These are phyloP conservation scores for Melanotaenia maccullochi DNA, from an alignment of 2,797 vertebrate genomes.

Conservation along the genomic window DNA sequence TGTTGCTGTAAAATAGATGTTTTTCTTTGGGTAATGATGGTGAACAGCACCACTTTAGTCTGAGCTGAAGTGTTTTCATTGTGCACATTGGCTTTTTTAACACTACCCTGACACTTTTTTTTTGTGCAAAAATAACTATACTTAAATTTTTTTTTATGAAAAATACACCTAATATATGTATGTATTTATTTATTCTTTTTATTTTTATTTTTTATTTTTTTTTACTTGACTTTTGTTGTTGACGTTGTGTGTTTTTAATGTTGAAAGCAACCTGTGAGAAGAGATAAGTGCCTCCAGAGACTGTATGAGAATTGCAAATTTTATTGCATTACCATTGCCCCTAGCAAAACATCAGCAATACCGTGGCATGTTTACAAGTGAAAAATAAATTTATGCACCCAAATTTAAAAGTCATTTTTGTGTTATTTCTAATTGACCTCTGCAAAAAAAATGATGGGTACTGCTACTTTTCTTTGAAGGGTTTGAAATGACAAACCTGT, in stretches of 20 bases:
- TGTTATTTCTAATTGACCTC: not conserved
- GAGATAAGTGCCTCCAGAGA: not conserved
- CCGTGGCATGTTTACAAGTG: slow-evolving; percentile 1
- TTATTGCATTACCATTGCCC: not conserved
- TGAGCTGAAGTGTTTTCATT: not conserved
- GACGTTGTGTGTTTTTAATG: not conserved
- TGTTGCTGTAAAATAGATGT: not conserved
- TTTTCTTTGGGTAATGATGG: not conserved
- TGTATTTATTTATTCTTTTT: not conserved
- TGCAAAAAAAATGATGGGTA: not conserved
- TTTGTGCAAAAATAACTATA: not conserved
- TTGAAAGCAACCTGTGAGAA: not conserved
- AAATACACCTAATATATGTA: too few species aligned
- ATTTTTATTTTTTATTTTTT: not conserved
- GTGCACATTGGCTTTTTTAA: not conserved
- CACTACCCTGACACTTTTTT: too few species aligned
- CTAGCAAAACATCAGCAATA: not conserved
- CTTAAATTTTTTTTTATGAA: not conserved
- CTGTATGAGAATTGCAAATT: not conserved
- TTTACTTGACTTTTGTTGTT: not conserved
- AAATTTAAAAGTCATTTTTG: slow-evolving; percentile 2
- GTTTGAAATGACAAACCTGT: too few species aligned
- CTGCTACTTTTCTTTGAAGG: not conserved
- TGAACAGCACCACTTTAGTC: too few species aligned
- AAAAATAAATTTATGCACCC: not conserved